Percentiles rank a stretch among this genome's conserved stretches.
Evolutionary conservation across 2,888 invertebrate genomes (phyloP).

Genomic region (Hipparchia sbordonii): DNA sequence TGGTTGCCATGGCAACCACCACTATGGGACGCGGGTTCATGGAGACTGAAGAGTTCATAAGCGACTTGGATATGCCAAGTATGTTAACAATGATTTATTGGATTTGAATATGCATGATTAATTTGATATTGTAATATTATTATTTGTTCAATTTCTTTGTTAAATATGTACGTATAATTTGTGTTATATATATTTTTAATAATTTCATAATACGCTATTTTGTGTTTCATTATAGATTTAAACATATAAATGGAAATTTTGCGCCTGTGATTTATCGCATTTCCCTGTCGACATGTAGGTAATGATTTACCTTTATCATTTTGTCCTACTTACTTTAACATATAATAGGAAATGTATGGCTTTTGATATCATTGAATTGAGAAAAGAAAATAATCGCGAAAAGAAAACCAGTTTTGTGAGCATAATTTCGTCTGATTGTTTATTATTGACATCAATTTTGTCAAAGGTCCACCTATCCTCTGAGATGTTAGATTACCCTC

Average conservation of each 20-base stretch:
- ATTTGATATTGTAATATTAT: no score
- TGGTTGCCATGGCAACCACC: conserved; percentile 59
- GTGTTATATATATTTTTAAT: no score
- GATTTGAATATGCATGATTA: no score
- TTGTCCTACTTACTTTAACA: not conserved
- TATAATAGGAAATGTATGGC: not conserved
- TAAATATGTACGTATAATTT: no score
- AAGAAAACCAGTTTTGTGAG: not conserved
- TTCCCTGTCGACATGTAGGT: not conserved
- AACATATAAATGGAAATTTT: no score
- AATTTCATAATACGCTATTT: no score
- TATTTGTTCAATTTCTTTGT: no score
- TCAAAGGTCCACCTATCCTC: no score
- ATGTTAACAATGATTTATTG: conserved; percentile 46
- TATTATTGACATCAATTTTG: no score
- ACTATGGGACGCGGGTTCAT: conserved; percentile 70
- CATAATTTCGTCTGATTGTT: no score
- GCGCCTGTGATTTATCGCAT: not conserved
- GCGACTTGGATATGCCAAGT: conserved; percentile 83
- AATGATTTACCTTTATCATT: not conserved
- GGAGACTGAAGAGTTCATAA: conserved; percentile 80
- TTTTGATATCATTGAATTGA: conserved; percentile 13
- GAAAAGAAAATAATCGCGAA: not conserved
- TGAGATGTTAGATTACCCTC: no score
- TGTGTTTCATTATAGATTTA: no score